Base-by-base conservation (phyloP, 2,797 vertebrate species). In the Onychomys leucogaster region DNA sequence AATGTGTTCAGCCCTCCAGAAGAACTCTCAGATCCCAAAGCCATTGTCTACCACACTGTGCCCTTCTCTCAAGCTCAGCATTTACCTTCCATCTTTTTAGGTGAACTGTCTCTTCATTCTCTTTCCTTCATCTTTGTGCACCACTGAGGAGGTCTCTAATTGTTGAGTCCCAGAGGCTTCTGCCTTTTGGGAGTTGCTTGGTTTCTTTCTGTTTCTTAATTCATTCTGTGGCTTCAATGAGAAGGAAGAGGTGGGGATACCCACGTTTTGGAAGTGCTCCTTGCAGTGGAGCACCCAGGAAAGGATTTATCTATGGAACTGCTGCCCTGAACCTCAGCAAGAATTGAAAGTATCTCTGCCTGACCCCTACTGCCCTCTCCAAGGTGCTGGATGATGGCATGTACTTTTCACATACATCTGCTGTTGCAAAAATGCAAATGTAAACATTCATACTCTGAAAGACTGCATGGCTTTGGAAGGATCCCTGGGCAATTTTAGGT, bases 401-500 rank as follows among this genome's bases (percentile, higher is more conserved):
- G 9, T 71, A 29, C 67, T 93, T 93, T 87, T 23, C 19, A 27
- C 73, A 63, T 75, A 43, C 82, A 90, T 93, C 67, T 92, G 55
- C 86, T 96, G 23, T 57, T 78, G 43, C 77, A 90, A 43, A 97
- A 93, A 78, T 85, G 41, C 14, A 6, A 86, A 52, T 55, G 49
- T 85, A 91, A 97, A 94, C 34, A 90, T 83, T 77, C 41, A 4
- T 43, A 46, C 27, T 96, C 23, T 71, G 49, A 69, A 94, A 96
- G 81, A 78, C 89, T 90, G 49, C 41, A 19, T 89, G 87, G 73
- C 90, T 96, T 95, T 84, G 67, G 59, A 91, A 87, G 73, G 80
- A 90, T 94, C 93, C 52, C 43, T 92, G 32, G 73, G 94, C 49
- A 92, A 96, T 88, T 94, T 91, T 71, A 88, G 76, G 59, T 90